Conservation (phyloP, 2,888 invertebrate species). For the Ichneumon xanthorius region DNA sequence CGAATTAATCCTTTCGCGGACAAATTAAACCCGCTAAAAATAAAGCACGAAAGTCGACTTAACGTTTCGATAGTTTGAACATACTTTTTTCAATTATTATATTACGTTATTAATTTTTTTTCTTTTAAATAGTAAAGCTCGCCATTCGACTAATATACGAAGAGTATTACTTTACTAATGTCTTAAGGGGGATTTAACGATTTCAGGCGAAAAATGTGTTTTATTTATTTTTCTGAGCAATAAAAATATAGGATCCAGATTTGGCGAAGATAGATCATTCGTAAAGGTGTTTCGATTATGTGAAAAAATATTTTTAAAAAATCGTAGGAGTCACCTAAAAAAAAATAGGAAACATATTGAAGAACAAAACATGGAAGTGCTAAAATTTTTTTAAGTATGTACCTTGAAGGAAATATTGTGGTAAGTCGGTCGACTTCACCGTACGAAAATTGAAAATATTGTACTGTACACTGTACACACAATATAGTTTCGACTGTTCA, state of each 20-base stretch:
- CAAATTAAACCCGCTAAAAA: background rate
- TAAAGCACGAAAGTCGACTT: background rate
- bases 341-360: background rate
- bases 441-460: constrained; percentile 5
- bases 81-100: background rate
- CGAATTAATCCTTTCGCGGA: constrained; percentile 13
- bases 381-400: background rate
- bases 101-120: background rate
- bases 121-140: too few species aligned
- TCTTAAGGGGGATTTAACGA: too few species aligned
- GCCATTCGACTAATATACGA: too few species aligned
- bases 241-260: too few species aligned
- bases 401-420: background rate
- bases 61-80: background rate
- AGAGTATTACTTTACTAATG: too few species aligned
- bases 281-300: too few species aligned
- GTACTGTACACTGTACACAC: background rate
- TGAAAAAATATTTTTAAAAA: background rate
- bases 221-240: too few species aligned
- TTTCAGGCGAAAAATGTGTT: too few species aligned
- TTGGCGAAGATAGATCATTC: background rate
- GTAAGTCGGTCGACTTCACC: background rate
- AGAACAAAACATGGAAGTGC: background rate
- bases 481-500: constrained; percentile 25
- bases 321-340: background rate